Conservation (phyloP, 2,888 invertebrate species). For the Scaptomyza flava region DNA sequence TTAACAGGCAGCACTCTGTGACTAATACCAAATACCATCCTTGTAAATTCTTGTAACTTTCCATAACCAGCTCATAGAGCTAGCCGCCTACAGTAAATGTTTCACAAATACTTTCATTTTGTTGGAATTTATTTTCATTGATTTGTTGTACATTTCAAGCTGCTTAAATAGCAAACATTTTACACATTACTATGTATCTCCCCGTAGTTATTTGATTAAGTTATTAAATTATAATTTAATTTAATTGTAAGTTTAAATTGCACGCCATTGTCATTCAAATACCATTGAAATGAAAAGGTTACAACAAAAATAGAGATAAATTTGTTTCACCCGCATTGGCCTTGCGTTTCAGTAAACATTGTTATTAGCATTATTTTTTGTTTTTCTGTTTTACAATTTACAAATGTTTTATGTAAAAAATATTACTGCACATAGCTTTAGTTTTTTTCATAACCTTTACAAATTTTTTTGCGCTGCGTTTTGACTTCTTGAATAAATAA, state of each 20-base stretch:
- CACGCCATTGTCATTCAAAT: background rate
- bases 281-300: background rate
- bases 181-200: background rate
- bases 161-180: slow-evolving; percentile 45
- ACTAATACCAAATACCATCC: no score
- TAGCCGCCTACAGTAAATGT: slow-evolving; percentile 23
- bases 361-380: slow-evolving; percentile 6
- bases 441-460: background rate
- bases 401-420: background rate
- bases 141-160: background rate
- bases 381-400: slow-evolving; percentile 1
- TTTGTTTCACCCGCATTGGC: slow-evolving; percentile 9
- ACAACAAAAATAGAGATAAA: slow-evolving; percentile 37
- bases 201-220: slow-evolving; percentile 38
- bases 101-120: slow-evolving; percentile 41
- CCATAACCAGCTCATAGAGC: slow-evolving; percentile 27
- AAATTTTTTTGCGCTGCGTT: background rate
- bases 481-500: background rate
- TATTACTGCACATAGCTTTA: background rate
- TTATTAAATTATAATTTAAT: slow-evolving; percentile 53
- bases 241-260: slow-evolving; percentile 5
- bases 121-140: slow-evolving; percentile 2
- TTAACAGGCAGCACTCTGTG: slow-evolving; percentile 34
- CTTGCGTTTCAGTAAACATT: slow-evolving; percentile 11
- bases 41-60: slow-evolving; percentile 4